Evolutionary conservation across 1,140 invertebrate genomes (phyloP), one percentile per base, ranked within the genome.

Genomic region (Pseudomyrmex sp.): DNA sequence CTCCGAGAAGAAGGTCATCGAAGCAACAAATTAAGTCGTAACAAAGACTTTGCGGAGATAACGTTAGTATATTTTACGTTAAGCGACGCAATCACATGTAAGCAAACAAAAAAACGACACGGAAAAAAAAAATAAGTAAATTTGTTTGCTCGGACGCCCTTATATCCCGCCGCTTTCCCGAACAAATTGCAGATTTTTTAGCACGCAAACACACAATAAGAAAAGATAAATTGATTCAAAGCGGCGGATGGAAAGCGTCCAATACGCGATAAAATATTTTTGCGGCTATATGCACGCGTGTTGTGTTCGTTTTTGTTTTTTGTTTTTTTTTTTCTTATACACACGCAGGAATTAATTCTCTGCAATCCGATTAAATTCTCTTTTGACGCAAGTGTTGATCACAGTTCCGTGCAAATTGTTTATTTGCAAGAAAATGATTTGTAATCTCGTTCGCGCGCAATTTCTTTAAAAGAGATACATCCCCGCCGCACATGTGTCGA

Each of bases 21-120:
- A 82, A 75, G 70, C 48, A 75, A 82, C 79, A 65, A 82, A 82
- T 82, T 82, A 82, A 82, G 79, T 56, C 48, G 48, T 35, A 75
- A 75, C 70, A 75, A 82, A 75, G 79, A n/a, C 18, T 35, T 35
- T 48, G 72, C 59, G 66, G 12, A 72, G 35, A 35, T 7, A 35
- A 35, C 35, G 35, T 35, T 35, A 0, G 5, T 35, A 35, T 20
- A 18, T 56, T 85, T 82, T 52, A 10, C 20, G 48, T 80, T 79
- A 59, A 59, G 59, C 9, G 54, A 72, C 12, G 4, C 7, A 72
- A 35, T 20, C 50, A 26, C 54, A 50, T 58, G 65, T 58, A 59
- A 72, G 35, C 5, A 35, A 35, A 35, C 1, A 35, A 35, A 35
- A 35, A 35, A 35, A 35, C 35, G 35, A 0, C 35, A 35, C 0